Base-by-base conservation (phyloP, 2,113 vertebrate species). In the Sterrhoptilus dennistouni region DNA sequence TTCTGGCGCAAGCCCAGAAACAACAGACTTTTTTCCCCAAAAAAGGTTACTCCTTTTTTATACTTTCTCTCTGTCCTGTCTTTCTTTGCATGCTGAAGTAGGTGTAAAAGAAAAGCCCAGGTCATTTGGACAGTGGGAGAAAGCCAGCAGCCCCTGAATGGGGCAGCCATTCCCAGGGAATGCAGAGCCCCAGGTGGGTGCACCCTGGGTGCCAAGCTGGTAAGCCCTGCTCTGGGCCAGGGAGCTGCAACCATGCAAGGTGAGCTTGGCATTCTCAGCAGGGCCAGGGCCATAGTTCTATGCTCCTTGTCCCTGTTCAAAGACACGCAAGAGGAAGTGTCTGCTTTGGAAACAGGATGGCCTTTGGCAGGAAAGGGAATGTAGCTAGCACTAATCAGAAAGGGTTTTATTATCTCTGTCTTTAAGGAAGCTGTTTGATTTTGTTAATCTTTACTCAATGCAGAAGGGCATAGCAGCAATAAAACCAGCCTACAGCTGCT, bases 131-230 rank as follows among this genome's bases (percentile, higher is more conserved):
- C 53, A 52, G 23, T 4, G 15, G 9, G 40, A 78, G 5, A 25
- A 75, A 69, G 25, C 50, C 19, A 69, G 11, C 56, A 90, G 61
- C 25, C 49, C 53, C 40, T 61, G 40, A 68, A n/a, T 20, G 33
- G 45, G 45, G 52, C 33, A 71, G 85, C 21, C 21, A 17, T 45
- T 81, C 40, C 45, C 15, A 17, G 29, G 28, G 10, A 24, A 38
- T 42, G 16, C 40, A 83, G 54, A 35, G 11, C 49, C 40, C 11
- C 0, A 0, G 16, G 4, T 5, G 0, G 16, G 3, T 4, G 6
- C 5, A 2, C 57, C 23, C n/a, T 2, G 7, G 23, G 15, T 59
- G 57, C 47, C 45, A 69, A 87, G 49, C 31, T 1, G 3, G 22
- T 23, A 87, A 49, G 25, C 28, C 12, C 23, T 8, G 47, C 38